Base-by-base conservation (phyloP, 2,113 vertebrate genomes). In the Felis catus region DNA sequence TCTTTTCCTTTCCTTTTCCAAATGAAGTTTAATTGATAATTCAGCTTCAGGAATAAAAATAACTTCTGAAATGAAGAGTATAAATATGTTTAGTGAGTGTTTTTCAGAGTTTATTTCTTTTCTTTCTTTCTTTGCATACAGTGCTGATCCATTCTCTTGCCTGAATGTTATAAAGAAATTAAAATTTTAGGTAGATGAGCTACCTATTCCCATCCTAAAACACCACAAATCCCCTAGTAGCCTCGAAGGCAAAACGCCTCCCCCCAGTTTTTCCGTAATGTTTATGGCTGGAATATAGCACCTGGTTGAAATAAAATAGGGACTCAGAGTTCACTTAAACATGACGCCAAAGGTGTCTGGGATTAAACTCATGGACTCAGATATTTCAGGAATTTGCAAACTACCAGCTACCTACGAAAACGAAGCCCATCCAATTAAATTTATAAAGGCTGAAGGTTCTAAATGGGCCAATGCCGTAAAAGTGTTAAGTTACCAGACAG, bases 31-130 rank as follows among this genome's bases (percentile, higher is more conserved):
- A 98, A 97, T 97, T 74, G 79, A 79, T 94, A 94, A 89, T 83
- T 97, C 71, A 86, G 86, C 68, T 94, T 96, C 83, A 97, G 96
- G 97, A 97, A 98, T 97, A 96, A 98, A 97, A 97, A 95, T 79
- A 91, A 97, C 74, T 96, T 93, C 84, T 79, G 87, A 95, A 95
- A 96, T 90, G 79, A 95, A 95, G 73, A 95, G n/a, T 96, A 97
- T 91, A 94, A 94, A 97, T 48, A 94, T 79, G 78, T 97, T 96
- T 93, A 85, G 93, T 94, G 88, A 84, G 51, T 92, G 29, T 79
- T 96, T 95, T 95, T 92, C 86, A 95, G 80, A 95, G 61, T 78
- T 93, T 86, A 93, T 84, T 89, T 95, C 65, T 45, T 88, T 79
- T 94, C 63, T 95, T 93, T n/a, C 21, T 39, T 66, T 95, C 87